phyloP scores from a whole-genome alignment of 2,113 vertebrate species.

The Procavia capensis region DNA sequence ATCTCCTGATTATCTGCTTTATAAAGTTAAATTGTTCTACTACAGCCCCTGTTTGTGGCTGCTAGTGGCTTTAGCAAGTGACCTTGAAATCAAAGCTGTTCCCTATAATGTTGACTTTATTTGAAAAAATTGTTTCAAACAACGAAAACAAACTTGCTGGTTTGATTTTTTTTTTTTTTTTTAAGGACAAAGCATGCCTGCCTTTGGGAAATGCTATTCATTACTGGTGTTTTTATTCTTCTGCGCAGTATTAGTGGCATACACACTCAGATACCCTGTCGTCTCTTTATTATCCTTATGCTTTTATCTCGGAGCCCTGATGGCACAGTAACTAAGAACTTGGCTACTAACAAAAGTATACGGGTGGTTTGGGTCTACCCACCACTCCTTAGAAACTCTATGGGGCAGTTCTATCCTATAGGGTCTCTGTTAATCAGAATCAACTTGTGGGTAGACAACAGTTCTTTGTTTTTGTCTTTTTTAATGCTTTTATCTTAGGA shows the following conservation, averaged over 20 bases:
- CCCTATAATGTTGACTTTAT: background rate
- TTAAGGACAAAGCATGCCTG: background rate
- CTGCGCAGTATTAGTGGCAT: background rate
- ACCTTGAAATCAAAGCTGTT: slow-evolving; percentile 33
- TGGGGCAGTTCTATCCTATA: too few species aligned
- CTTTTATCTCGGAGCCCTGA: background rate
- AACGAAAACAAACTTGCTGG: slow-evolving; percentile 32
- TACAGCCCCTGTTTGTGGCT: background rate
- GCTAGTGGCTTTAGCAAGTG: background rate
- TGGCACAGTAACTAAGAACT: background rate
- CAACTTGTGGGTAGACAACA: too few species aligned
- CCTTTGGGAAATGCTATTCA: slow-evolving; percentile 11
- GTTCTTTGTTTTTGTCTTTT: too few species aligned
- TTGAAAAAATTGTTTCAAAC: slow-evolving; percentile 1
- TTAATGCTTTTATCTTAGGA: background rate
- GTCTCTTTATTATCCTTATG: background rate
- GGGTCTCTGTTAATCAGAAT: too few species aligned
- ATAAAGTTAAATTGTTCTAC: background rate
- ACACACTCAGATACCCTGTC: background rate
- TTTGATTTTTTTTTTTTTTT: background rate
- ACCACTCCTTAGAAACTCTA: too few species aligned
- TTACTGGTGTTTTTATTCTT: background rate
- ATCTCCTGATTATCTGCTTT: background rate
- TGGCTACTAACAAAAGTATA: too few species aligned
- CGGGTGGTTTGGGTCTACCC: too few species aligned